Evolutionary conservation across 2,888 invertebrate species (phyloP).

Genomic region (Drosophila koepferae): DNA sequence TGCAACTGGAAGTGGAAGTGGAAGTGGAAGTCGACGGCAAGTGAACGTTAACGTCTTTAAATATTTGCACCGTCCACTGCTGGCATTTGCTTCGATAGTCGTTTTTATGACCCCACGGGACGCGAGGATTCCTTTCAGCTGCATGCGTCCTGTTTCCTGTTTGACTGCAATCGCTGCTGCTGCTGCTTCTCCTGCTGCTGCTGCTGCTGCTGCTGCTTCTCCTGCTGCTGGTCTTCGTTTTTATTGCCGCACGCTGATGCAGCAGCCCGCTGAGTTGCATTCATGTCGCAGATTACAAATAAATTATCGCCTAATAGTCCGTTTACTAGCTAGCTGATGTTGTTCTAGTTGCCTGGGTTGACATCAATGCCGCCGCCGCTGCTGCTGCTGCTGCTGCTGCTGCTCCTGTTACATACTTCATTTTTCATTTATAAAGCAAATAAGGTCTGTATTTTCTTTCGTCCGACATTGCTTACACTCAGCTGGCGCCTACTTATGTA

Average conservation of each 20-base stretch:
- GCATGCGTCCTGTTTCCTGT: constrained; percentile 36
- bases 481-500: constrained; percentile 19
- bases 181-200: too few species aligned
- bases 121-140: constrained; percentile 52
- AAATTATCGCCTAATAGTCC: constrained; percentile 85
- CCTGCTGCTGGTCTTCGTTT: neutral
- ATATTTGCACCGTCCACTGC: constrained; percentile 50
- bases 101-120: constrained; percentile 74
- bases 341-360: constrained; percentile 12
- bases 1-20: neutral
- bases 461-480: constrained; percentile 1
- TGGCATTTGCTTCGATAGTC: constrained; percentile 45
- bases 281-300: constrained; percentile 84
- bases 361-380: constrained; percentile 2
- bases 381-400: constrained; percentile 2
- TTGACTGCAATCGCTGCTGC: constrained; percentile 22
- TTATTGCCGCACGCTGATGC: constrained; percentile 20
- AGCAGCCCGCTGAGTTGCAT: constrained; percentile 52
- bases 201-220: neutral
- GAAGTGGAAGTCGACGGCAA: neutral
- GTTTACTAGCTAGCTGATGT: constrained; percentile 55
- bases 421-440: constrained; percentile 28
- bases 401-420: constrained; percentile 41
- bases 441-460: constrained; percentile 21
- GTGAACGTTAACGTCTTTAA: constrained; percentile 37